Evolutionary conservation across 2,797 vertebrate species (phyloP).

Genomic region (Myotis daubentonii): DNA sequence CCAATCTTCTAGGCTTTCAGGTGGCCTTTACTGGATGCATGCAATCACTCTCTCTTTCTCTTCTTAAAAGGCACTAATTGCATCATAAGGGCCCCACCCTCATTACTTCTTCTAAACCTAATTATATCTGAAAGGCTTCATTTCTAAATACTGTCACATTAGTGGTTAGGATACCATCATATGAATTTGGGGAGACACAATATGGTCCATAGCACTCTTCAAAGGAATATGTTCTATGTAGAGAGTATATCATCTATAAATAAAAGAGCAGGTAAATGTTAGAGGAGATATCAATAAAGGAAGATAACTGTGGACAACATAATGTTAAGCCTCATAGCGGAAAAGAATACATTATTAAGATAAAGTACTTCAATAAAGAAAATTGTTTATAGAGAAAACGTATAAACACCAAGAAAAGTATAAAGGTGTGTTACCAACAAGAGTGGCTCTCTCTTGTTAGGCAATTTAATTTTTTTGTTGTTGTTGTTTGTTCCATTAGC

Average conservation of each 20-base stretch:
- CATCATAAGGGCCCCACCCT: background rate
- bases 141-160: background rate
- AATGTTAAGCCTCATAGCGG: background rate
- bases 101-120: background rate
- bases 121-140: background rate
- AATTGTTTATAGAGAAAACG: background rate
- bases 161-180: background rate
- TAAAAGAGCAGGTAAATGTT: background rate
- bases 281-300: background rate
- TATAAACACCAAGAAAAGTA: background rate
- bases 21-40: background rate
- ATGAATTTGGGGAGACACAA: background rate
- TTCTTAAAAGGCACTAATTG: background rate
- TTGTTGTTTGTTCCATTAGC: constrained; percentile 29
- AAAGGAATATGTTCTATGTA: background rate
- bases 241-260: background rate
- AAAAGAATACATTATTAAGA: constrained; percentile 42
- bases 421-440: constrained; percentile 43
- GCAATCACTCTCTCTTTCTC: background rate
- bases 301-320: background rate
- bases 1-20: background rate
- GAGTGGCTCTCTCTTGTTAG: background rate
- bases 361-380: constrained; percentile 47
- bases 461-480: constrained; percentile 46
- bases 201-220: background rate